Evolutionary conservation across 2,797 vertebrate genomes (phyloP), one percentile per base, ranked within the genome.

Genomic region (Chloroceryle amazona): DNA sequence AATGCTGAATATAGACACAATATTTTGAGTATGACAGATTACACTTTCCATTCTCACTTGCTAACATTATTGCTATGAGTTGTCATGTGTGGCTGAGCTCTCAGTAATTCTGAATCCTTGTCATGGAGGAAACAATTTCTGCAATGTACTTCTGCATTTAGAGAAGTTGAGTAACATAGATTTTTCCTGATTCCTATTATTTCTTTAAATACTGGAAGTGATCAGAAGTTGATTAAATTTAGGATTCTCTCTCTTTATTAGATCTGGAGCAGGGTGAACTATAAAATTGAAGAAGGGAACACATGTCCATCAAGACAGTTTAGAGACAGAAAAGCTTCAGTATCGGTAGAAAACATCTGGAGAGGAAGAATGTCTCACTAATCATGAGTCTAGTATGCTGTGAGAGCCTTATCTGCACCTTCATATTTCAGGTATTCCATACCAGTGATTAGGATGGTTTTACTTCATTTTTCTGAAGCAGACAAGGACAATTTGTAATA

Each of bases 1-100:
- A 91, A 88, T 80, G 63, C 73, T 73, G 76, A 90, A 57, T 94
- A 81, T 80, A 91, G 90, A 28, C 31, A 21, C 31, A 93, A 20
- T 78, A 72, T 86, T 95, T 90, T 14, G 67, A 63, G 63, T 90
- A 58, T 31, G 73, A 83, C 86, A 90, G 90, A 94, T 90, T 60
- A 78, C 19, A 39, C 39, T 86, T 90, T 73, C 51, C 33, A 20
- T 81, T 93, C 51, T 80, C 58, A 57, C 62, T 52, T 81, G 51
- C 47, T 63, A 62, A 46, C 41, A 11, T 90, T 70, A 66, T 83
- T 82, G 80, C 86, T 91, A 66, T 3, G 22, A 92, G 37, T 60
- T 84, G 67, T 79, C 76, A 70, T 6, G 44, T 90, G 71, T 42
- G 73, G 51, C 63, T 84, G 93, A 90, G 52, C 31, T 72, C 82